These are phyloP conservation scores for Diaphora mendica DNA, from an alignment of 2,888 invertebrate species.

Conservation along the genomic window DNA sequence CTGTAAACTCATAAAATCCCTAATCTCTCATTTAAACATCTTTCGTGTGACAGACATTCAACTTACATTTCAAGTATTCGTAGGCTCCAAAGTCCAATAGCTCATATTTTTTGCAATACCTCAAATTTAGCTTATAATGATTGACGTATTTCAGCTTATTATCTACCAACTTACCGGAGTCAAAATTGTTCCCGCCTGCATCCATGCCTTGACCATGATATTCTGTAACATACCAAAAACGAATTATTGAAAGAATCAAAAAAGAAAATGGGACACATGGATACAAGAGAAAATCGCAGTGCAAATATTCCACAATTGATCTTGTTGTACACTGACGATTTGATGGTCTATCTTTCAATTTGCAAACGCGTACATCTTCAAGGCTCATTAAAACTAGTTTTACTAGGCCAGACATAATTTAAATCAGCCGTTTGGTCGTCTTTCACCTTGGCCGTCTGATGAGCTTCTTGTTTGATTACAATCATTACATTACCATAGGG, in stretches of 20 bases:
- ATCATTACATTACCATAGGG: conserved; percentile 33
- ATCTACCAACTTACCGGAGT: conserved; percentile 87
- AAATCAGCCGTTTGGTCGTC: conserved; percentile 17
- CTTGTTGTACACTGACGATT: neutral
- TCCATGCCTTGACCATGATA: conserved; percentile 94
- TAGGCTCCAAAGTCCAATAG: neutral
- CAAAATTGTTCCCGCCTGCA: conserved; percentile 92
- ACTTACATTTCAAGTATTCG: no score
- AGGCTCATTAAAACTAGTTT: conserved; percentile 23
- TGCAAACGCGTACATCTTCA: conserved; percentile 10
- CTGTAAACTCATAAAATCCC: neutral
- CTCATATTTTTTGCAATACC: neutral
- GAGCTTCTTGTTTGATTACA: conserved; percentile 39
- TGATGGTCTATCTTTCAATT: conserved; percentile 3
- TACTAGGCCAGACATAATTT: conserved; percentile 22
- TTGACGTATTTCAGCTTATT: neutral
- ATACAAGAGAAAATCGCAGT: neutral
- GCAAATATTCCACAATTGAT: neutral
- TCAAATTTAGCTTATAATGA: neutral
- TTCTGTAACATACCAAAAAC: conserved; percentile 85
- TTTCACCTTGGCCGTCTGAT: conserved; percentile 28
- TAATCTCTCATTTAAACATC: neutral
- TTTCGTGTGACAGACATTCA: neutral
- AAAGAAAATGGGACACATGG: neutral
- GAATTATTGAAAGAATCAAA: conserved; percentile 10